Conservation (phyloP, 2,797 vertebrate species). For the Pogonophryne albipinna region DNA sequence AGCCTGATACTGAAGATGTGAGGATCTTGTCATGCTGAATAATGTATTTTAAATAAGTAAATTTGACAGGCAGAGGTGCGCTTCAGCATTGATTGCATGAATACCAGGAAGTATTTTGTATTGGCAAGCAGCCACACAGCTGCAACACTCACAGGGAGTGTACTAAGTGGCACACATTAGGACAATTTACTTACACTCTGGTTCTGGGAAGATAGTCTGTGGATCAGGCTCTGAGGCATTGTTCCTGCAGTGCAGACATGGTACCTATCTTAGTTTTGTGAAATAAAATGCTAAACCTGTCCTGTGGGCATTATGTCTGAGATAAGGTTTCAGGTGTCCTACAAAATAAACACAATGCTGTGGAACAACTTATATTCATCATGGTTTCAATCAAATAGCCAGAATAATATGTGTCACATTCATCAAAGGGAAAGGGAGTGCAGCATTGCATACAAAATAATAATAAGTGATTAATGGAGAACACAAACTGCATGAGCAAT, state of each 20-base stretch:
- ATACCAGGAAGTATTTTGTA: constrained; percentile 20
- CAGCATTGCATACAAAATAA: not conserved
- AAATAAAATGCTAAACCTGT: constrained; percentile 49
- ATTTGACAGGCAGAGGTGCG: not conserved
- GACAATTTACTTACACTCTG: constrained; percentile 14
- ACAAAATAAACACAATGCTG: constrained; percentile 49
- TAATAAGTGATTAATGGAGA: not conserved
- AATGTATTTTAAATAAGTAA: constrained; percentile 11
- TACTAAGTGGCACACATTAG: constrained; percentile 17
- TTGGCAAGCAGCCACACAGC: constrained; percentile 20
- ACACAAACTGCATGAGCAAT: constrained; percentile 1
- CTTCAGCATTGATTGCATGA: not conserved
- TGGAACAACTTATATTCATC: constrained; percentile 23
- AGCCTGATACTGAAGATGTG: not conserved
- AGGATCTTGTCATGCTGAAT: not conserved
- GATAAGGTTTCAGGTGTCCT: constrained; percentile 48
- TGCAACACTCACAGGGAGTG: constrained; percentile 13
- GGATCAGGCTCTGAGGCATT: constrained; percentile 35
- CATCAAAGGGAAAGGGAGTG: not conserved
- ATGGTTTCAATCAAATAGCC: constrained; percentile 10
- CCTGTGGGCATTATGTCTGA: constrained; percentile 30
- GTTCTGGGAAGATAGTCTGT: constrained; percentile 34
- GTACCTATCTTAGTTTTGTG: not conserved
- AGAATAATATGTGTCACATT: constrained; percentile 38
- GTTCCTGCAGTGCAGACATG: constrained; percentile 36